These are phyloP conservation scores for Sylvicola cinctus DNA, from an alignment of 2,888 invertebrate genomes.

Conservation along the genomic window DNA sequence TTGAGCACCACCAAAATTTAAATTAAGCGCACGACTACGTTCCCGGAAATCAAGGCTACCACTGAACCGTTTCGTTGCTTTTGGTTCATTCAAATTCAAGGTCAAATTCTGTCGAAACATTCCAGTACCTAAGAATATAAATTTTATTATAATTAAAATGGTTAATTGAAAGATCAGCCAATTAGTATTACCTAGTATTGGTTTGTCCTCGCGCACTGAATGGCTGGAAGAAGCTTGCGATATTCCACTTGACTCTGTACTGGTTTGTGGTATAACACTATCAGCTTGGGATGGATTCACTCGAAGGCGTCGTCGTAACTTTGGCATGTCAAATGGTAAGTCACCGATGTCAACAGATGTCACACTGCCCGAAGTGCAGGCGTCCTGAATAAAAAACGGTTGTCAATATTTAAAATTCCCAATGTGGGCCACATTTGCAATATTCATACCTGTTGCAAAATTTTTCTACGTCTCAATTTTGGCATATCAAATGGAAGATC, in stretches of 20 bases:
- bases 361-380: slow-evolving; percentile 47
- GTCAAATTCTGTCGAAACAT: slow-evolving; percentile 51
- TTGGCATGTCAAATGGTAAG: slow-evolving; percentile 83
- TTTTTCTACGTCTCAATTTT: slow-evolving; percentile 45
- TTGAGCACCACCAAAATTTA: slow-evolving; percentile 37
- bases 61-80: too few relatives aligned
- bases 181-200: slow-evolving; percentile 37
- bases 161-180: too few relatives aligned
- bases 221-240: slow-evolving; percentile 69
- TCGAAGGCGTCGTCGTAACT: slow-evolving; percentile 54
- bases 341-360: slow-evolving; percentile 60
- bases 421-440: not conserved
- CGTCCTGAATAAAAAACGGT: slow-evolving; percentile 13
- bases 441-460: not conserved
- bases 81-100: slow-evolving; percentile 43
- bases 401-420: not conserved
- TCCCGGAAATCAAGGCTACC: too few relatives aligned
- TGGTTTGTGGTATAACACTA: not conserved
- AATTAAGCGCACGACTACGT: slow-evolving; percentile 26
- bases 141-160: too few relatives aligned
- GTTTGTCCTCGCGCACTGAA: slow-evolving; percentile 54
- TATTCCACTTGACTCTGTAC: slow-evolving; percentile 45
- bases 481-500: slow-evolving; percentile 84
- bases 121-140: slow-evolving; percentile 27
- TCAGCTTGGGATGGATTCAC: slow-evolving; percentile 19